Conservation (phyloP, 2,888 invertebrate genomes). For the Anarsia innoxiella region DNA sequence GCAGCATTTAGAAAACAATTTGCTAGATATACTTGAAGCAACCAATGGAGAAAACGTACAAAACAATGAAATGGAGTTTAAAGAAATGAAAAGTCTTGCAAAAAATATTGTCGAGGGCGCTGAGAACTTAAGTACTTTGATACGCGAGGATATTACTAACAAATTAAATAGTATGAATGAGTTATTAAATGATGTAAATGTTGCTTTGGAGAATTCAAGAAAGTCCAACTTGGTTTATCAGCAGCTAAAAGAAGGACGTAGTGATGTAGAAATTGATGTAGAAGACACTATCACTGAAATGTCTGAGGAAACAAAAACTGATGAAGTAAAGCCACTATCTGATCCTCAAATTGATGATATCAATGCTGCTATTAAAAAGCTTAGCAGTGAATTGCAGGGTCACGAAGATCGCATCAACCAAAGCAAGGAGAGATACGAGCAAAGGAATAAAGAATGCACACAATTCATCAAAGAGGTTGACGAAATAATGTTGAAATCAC, state of each 20-base stretch:
- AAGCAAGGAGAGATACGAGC: slow-evolving; percentile 48
- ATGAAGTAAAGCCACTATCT: slow-evolving; percentile 10
- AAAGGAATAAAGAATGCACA: slow-evolving; percentile 53
- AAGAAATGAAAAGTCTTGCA: slow-evolving; percentile 58
- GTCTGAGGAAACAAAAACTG: slow-evolving; percentile 8
- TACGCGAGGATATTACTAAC: slow-evolving; percentile 64
- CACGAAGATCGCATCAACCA: slow-evolving; percentile 56
- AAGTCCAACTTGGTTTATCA: slow-evolving; percentile 55
- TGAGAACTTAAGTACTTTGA: slow-evolving; percentile 59
- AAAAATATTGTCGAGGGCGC: slow-evolving; percentile 61
- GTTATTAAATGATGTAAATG: slow-evolving; percentile 60
- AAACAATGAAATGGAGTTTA: slow-evolving; percentile 49
- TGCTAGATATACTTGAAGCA: slow-evolving; percentile 45
- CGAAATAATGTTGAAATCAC: slow-evolving; percentile 50
- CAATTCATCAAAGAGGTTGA: slow-evolving; percentile 61
- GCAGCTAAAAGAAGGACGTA: slow-evolving; percentile 45
- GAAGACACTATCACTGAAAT: too few relatives aligned
- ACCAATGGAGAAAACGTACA: slow-evolving; percentile 35
- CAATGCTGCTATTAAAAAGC: slow-evolving; percentile 45
- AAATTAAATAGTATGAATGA: slow-evolving; percentile 68
- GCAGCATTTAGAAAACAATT: slow-evolving; percentile 40
- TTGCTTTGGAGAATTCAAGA: slow-evolving; percentile 56
- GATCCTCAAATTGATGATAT: slow-evolving; percentile 53
- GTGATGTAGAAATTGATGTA: too few relatives aligned
- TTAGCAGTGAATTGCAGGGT: slow-evolving; percentile 49